Percentiles rank a stretch among this genome's conserved stretches.
These are phyloP conservation scores for Syritta pipiens DNA, from an alignment of 2,888 invertebrate species.

Conservation along the genomic window DNA sequence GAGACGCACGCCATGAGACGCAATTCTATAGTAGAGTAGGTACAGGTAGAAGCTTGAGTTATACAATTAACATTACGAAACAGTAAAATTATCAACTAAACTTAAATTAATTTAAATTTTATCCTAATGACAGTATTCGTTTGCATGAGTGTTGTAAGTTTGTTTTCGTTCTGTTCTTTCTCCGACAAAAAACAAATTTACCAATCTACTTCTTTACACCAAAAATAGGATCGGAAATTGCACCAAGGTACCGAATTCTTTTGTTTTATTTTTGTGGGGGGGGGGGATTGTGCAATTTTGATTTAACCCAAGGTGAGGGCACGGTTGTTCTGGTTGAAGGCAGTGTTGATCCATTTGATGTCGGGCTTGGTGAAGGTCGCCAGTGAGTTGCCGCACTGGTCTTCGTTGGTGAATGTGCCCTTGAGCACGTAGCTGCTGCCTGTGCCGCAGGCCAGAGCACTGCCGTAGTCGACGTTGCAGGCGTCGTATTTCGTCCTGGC, in stretches of 20 bases:
- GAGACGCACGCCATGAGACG: slow-evolving; percentile 39
- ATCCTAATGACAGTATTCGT: slow-evolving; percentile 67
- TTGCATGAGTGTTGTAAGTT: slow-evolving; percentile 57
- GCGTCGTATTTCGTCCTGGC: slow-evolving; percentile 85
- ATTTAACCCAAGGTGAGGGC: slow-evolving; percentile 53
- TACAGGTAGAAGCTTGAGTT: slow-evolving; percentile 57
- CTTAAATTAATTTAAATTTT: slow-evolving; percentile 65
- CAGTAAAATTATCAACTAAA: slow-evolving; percentile 51
- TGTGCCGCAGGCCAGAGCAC: slow-evolving; percentile 88
- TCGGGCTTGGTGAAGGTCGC: slow-evolving; percentile 83
- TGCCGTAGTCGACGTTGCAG: slow-evolving; percentile 89
- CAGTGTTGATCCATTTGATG: slow-evolving; percentile 81
- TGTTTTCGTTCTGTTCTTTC: slow-evolving; percentile 48
- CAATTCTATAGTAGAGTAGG: slow-evolving; percentile 38
- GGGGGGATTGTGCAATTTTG: slow-evolving; percentile 8
- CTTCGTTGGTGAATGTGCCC: slow-evolving; percentile 89
- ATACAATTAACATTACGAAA: slow-evolving; percentile 56
- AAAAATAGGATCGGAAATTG: slow-evolving; percentile 67
- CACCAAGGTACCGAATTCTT: slow-evolving; percentile 63
- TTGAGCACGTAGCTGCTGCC: slow-evolving; percentile 85
- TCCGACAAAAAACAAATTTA: slow-evolving; percentile 30
- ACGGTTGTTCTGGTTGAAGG: slow-evolving; percentile 73
- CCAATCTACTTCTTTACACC: slow-evolving; percentile 54
- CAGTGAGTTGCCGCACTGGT: slow-evolving; percentile 82
- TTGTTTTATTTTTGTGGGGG: neutral